Evolutionary conservation across 2,888 invertebrate genomes (phyloP).

Genomic region (Melangyna quadrimaculata): DNA sequence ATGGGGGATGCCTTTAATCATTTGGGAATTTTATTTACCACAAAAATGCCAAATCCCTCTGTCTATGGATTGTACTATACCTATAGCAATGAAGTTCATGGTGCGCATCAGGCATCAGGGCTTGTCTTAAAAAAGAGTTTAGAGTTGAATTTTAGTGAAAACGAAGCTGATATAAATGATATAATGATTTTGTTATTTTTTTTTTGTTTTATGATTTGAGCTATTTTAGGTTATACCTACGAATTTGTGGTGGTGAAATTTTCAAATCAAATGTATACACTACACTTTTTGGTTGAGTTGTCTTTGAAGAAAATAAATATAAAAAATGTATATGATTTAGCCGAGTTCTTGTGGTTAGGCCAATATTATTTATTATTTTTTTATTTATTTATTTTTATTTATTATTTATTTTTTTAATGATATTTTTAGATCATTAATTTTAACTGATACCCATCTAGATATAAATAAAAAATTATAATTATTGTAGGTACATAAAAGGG

Average conservation of each 20-base stretch:
- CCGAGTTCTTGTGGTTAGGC: neutral
- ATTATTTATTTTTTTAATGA: too few relatives aligned
- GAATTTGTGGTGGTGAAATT: neutral
- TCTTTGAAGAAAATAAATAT: neutral
- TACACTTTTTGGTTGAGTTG: neutral
- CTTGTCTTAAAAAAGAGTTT: conserved; percentile 29
- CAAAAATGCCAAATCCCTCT: conserved; percentile 45
- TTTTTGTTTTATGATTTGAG: neutral
- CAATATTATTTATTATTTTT: too few relatives aligned
- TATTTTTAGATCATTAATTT: too few relatives aligned
- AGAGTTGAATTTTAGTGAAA: conserved; percentile 32
- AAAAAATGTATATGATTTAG: neutral
- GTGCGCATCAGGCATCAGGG: neutral
- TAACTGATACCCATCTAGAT: too few relatives aligned
- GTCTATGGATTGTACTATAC: neutral
- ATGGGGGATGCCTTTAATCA: conserved; percentile 49
- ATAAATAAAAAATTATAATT: too few relatives aligned
- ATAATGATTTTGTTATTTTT: neutral
- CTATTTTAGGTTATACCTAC: neutral
- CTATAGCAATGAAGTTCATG: neutral
- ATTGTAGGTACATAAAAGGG: too few relatives aligned
- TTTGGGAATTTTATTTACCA: conserved; percentile 61
- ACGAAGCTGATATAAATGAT: neutral
- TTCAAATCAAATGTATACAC: neutral
- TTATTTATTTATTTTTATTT: too few relatives aligned